A percentile compares a stretch with the other conserved stretches of the same genome.
Conservation (phyloP, 2,888 invertebrate species). For the Sturmia bella region DNA sequence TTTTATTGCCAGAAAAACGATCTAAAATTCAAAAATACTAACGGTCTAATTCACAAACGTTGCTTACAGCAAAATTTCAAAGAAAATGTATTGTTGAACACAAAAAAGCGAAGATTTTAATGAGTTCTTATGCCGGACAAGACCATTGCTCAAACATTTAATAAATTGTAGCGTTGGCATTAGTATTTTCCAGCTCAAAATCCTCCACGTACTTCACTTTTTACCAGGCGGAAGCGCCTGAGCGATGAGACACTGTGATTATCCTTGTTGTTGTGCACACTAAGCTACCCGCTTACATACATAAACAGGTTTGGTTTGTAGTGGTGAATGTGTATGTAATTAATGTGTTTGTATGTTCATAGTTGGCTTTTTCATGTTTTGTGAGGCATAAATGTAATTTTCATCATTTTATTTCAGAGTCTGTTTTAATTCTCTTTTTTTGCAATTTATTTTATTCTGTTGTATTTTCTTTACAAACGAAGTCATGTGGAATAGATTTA, state of each 20-base stretch:
- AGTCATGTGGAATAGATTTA: constrained; percentile 68
- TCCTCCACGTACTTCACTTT: too few relatives aligned
- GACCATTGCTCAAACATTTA: too few relatives aligned
- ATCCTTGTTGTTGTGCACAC: constrained; percentile 6
- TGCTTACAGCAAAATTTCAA: too few relatives aligned
- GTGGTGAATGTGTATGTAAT: constrained; percentile 14
- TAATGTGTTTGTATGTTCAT: neutral
- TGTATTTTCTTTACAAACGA: constrained; percentile 60
- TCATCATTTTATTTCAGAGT: constrained; percentile 61
- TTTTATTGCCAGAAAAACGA: too few relatives aligned
- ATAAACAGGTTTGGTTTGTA: neutral
- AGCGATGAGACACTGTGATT: neutral
- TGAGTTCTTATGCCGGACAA: too few relatives aligned
- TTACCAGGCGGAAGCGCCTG: too few relatives aligned
- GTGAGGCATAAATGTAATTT: constrained; percentile 68
- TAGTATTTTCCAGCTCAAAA: too few relatives aligned
- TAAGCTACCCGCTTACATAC: neutral
- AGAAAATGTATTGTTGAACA: too few relatives aligned
- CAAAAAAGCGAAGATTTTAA: too few relatives aligned
- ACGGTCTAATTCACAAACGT: too few relatives aligned
- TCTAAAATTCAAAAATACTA: too few relatives aligned
- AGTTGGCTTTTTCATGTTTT: constrained; percentile 45
- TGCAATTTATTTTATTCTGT: constrained; percentile 53
- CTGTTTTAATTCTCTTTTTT: constrained; percentile 20
- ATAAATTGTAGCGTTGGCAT: too few relatives aligned